phyloP scores from a whole-genome alignment of 2,888 invertebrate species.

The Asteroscopus sphinx region DNA sequence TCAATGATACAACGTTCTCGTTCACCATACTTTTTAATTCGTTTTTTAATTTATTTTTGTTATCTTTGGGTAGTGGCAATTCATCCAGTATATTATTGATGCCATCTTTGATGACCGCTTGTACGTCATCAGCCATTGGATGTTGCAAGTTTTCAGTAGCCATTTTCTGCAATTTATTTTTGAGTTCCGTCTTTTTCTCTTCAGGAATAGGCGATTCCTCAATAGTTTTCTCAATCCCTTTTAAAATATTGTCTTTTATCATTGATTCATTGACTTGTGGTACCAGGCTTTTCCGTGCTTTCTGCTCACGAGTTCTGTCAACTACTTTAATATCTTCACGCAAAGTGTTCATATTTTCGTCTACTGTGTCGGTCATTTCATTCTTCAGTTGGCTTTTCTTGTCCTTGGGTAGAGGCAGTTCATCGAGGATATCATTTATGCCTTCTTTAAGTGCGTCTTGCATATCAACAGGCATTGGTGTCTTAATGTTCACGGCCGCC shows the following conservation, averaged over 20 bases:
- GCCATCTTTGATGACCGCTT: not conserved
- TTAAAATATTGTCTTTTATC: conserved; percentile 1
- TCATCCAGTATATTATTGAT: not conserved
- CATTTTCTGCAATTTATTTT: not conserved
- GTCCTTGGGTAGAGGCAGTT: not conserved
- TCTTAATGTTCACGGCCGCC: not conserved
- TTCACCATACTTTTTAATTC: no score
- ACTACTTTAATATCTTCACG: not conserved
- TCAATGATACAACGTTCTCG: not conserved
- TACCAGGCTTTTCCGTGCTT: no score
- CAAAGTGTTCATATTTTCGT: not conserved
- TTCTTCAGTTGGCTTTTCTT: conserved; percentile 4
- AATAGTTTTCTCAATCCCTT: not conserved
- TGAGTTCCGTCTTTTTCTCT: conserved; percentile 2
- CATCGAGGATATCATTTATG: not conserved
- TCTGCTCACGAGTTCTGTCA: no score
- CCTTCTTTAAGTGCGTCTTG: not conserved
- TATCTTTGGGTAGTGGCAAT: conserved; percentile 1
- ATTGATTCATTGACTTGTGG: no score
- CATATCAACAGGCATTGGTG: not conserved
- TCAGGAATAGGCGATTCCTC: not conserved
- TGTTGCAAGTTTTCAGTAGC: not conserved
- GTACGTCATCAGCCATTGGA: not conserved
- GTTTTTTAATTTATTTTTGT: conserved; percentile 3
- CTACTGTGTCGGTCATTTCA: conserved; percentile 4